These are phyloP conservation scores for Pristis pectinata DNA, from an alignment of 2,797 vertebrate species.

Conservation along the genomic window DNA sequence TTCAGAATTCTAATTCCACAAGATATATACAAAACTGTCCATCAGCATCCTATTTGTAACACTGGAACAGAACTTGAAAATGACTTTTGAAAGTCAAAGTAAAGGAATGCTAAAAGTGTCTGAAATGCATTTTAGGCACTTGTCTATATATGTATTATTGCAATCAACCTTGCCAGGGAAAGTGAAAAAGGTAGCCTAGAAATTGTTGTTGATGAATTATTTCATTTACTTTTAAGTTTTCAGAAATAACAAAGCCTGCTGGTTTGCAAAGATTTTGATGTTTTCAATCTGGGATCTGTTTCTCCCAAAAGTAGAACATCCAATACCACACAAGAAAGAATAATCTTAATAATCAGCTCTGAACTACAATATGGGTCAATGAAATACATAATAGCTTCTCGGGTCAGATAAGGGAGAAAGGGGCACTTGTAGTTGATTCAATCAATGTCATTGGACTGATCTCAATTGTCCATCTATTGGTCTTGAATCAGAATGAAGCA, in stretches of 20 bases:
- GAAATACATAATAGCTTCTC: not conserved
- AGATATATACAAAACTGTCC: not conserved
- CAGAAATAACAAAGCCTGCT: too few species aligned
- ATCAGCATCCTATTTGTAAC: not conserved
- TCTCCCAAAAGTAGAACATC: not conserved
- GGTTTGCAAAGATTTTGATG: not conserved
- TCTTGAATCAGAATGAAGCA: too few species aligned
- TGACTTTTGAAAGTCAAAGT: not conserved
- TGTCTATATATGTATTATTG: not conserved
- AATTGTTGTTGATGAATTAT: not conserved
- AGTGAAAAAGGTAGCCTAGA: not conserved
- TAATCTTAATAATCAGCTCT: not conserved
- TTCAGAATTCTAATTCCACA: conserved; percentile 16
- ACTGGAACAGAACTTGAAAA: not conserved
- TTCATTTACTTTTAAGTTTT: not conserved
- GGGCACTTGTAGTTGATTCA: too few species aligned
- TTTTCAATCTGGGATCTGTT: not conserved
- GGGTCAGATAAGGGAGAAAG: too few species aligned
- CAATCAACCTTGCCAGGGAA: not conserved
- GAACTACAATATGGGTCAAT: not conserved
- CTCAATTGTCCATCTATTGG: too few species aligned
- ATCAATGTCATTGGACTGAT: too few species aligned
- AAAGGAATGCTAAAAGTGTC: not conserved
- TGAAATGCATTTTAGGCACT: not conserved
- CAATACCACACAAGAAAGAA: not conserved